Percentiles rank a stretch among this genome's conserved stretches.
Evolutionary conservation across 2,888 invertebrate genomes (phyloP).

Genomic region (Mycogona germanica): DNA sequence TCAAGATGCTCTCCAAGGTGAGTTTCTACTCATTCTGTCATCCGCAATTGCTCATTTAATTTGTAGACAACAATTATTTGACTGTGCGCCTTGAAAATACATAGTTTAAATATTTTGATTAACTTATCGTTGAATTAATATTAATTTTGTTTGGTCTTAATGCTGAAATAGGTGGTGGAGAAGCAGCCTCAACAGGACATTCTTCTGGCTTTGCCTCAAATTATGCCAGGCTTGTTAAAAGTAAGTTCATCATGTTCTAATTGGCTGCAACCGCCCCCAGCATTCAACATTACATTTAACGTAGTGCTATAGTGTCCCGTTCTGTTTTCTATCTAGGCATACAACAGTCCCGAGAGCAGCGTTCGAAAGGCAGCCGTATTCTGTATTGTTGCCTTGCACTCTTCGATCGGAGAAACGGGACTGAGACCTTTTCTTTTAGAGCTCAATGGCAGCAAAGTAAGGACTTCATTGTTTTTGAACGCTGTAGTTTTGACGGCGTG

Average conservation of each 20-base stretch:
- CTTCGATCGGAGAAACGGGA: slow-evolving; percentile 76
- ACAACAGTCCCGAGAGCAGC: slow-evolving; percentile 81
- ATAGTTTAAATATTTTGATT: too few relatives aligned
- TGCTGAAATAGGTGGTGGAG: slow-evolving; percentile 59
- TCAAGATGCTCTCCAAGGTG: slow-evolving; percentile 64
- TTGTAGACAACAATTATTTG: too few relatives aligned
- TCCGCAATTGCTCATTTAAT: not conserved
- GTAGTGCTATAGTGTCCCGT: slow-evolving; percentile 13
- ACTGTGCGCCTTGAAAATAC: too few relatives aligned
- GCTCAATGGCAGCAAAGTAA: slow-evolving; percentile 79
- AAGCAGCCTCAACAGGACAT: slow-evolving; percentile 59
- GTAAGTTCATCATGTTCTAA: too few relatives aligned
- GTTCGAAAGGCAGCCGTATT: slow-evolving; percentile 94
- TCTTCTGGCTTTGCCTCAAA: slow-evolving; percentile 52
- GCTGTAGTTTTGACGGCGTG: too few relatives aligned
- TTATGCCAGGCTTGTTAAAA: slow-evolving; percentile 81
- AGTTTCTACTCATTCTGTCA: slow-evolving; percentile 1
- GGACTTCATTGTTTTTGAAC: not conserved
- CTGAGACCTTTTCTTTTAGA: slow-evolving; percentile 56
- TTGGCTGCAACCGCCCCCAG: too few relatives aligned
- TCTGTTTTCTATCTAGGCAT: slow-evolving; percentile 47
- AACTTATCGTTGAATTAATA: not conserved
- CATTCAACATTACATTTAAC: too few relatives aligned
- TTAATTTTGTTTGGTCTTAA: too few relatives aligned
- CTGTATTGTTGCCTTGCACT: slow-evolving; percentile 90